Percentiles rank a stretch among this genome's conserved stretches.
phyloP scores from a whole-genome alignment of 2,888 invertebrate species.

The Apocheima hispidaria region DNA sequence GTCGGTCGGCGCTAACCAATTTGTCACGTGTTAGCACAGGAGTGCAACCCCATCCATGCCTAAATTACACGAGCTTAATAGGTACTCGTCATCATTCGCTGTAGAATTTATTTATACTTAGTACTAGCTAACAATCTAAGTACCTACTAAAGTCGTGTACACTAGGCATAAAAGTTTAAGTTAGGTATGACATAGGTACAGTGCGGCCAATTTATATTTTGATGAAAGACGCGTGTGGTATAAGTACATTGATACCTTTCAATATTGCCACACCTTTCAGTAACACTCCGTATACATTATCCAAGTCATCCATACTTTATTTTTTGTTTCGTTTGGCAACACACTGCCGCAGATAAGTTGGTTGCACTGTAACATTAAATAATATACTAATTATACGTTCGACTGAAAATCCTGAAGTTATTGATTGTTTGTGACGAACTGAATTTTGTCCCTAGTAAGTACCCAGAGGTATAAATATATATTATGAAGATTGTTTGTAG shows the following conservation, averaged over 20 bases:
- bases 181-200: no score
- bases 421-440: background rate
- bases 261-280: no score
- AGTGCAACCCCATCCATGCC: background rate
- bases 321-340: no score
- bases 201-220: no score
- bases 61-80: background rate
- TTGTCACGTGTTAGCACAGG: no score
- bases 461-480: background rate
- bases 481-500: slow-evolving; percentile 2
- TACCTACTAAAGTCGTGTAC: background rate
- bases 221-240: no score
- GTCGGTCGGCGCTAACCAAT: no score
- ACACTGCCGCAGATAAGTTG: no score
- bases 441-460: background rate
- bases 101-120: background rate
- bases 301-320: no score
- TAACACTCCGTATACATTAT: no score
- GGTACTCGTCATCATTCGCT: background rate
- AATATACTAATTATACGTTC: background rate
- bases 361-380: background rate
- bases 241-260: no score
- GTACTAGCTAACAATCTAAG: background rate
- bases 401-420: slow-evolving; percentile 9
- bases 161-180: no score